These are phyloP conservation scores for Agrypnus murinus DNA, from an alignment of 2,888 invertebrate species.

Conservation along the genomic window DNA sequence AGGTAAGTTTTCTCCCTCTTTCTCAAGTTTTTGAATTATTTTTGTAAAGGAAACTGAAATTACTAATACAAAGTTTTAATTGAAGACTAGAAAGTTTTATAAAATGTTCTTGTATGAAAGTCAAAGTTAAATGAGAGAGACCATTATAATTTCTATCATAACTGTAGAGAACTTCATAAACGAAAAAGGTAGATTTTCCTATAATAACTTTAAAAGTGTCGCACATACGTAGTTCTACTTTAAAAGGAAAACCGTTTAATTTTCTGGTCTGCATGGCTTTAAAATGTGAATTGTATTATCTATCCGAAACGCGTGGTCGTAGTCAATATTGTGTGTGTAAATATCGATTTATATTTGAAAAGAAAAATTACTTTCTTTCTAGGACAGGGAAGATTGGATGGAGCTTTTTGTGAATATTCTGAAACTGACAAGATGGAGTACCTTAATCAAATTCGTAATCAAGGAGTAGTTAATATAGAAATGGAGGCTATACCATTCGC, in stretches of 20 bases:
- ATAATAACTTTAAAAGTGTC: too few relatives aligned
- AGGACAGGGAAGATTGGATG: conserved; percentile 96
- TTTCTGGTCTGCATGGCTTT: too few relatives aligned
- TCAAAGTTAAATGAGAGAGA: too few relatives aligned
- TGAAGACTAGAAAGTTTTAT: too few relatives aligned
- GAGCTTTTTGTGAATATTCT: conserved; percentile 96
- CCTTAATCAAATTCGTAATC: conserved; percentile 81
- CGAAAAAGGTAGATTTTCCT: not conserved
- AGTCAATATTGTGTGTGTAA: too few relatives aligned
- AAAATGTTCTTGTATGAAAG: too few relatives aligned
- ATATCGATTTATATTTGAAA: too few relatives aligned
- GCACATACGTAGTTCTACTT: too few relatives aligned
- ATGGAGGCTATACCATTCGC: conserved; percentile 97
- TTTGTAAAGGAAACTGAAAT: not conserved
- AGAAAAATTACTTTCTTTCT: conserved; percentile 32
- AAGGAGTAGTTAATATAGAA: conserved; percentile 95
- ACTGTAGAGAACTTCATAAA: conserved; percentile 13
- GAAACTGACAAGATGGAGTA: conserved; percentile 94
- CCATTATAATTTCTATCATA: conserved; percentile 14
- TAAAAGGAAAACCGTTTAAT: too few relatives aligned
- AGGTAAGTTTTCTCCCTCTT: conserved; percentile 79
- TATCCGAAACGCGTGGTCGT: too few relatives aligned
- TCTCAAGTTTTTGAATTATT: conserved; percentile 18
- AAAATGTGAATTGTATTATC: too few relatives aligned
- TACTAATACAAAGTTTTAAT: too few relatives aligned